Evolutionary conservation across 2,113 vertebrate species (phyloP).

Genomic region (Istiophorus platypterus): DNA sequence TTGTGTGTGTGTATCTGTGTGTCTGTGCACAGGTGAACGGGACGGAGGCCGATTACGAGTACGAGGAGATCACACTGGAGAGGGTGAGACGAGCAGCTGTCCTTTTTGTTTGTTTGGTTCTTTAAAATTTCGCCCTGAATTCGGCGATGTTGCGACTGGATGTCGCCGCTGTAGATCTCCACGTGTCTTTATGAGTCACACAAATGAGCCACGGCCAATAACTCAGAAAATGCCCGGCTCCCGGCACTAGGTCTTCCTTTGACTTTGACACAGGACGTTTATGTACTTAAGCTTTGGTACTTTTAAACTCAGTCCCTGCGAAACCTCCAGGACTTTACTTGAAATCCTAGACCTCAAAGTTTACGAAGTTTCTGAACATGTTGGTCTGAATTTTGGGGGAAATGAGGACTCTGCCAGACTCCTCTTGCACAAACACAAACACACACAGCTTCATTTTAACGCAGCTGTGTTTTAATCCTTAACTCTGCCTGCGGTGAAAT

Average conservation of each 20-base stretch:
- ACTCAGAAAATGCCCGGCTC: background rate
- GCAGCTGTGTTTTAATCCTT: slow-evolving; percentile 35
- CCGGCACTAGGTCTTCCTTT: background rate
- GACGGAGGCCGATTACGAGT: slow-evolving; percentile 96
- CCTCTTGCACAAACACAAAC: background rate
- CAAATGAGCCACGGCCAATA: background rate
- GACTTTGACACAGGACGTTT: background rate
- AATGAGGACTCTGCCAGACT: background rate
- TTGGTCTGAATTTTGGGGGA: background rate
- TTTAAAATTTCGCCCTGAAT: background rate
- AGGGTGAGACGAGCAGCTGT: slow-evolving; percentile 84
- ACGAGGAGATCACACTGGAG: slow-evolving; percentile 99
- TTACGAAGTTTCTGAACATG: background rate
- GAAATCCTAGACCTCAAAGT: background rate
- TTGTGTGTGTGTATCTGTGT: slow-evolving; percentile 13
- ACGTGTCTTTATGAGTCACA: background rate
- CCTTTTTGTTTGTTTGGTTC: no score
- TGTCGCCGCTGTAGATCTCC: accelerated
- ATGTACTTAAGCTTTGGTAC: no score
- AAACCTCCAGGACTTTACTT: background rate
- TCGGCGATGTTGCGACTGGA: no score
- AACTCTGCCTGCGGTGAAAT: slow-evolving; percentile 15
- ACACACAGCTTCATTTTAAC: background rate
- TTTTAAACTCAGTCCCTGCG: background rate
- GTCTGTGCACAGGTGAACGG: slow-evolving; percentile 99